These are phyloP conservation scores for Champsocephalus gunnari DNA, from an alignment of 2,797 vertebrate genomes.

Conservation along the genomic window DNA sequence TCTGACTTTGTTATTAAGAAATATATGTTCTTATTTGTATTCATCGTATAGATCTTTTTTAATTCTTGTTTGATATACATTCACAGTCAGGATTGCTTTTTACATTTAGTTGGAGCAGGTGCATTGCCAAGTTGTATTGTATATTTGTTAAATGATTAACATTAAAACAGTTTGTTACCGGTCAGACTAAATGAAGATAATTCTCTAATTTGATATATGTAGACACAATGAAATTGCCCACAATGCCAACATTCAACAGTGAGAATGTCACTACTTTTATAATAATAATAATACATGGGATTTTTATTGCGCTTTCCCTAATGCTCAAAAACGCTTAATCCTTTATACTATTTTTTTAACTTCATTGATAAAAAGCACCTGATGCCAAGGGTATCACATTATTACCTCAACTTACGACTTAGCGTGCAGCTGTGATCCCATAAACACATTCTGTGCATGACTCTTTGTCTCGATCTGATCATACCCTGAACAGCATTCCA, in stretches of 20 bases:
- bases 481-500: slow-evolving; percentile 45
- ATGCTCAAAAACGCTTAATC: too few species aligned
- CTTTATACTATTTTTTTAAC: background rate
- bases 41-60: too few species aligned
- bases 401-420: slow-evolving; percentile 31
- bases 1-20: too few species aligned
- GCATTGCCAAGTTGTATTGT: too few species aligned
- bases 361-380: background rate
- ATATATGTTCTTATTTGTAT: too few species aligned
- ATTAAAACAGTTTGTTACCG: too few species aligned
- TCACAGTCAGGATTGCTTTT: too few species aligned
- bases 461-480: slow-evolving; percentile 27
- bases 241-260: background rate
- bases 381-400: slow-evolving; percentile 4
- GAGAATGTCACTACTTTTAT: slow-evolving; percentile 4
- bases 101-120: too few species aligned
- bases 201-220: background rate
- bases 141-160: too few species aligned
- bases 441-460: slow-evolving; percentile 17
- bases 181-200: background rate
- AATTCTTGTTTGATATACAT: too few species aligned
- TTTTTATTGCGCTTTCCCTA: too few species aligned
- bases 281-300: too few species aligned
- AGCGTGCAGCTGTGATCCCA: slow-evolving; percentile 15
- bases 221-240: slow-evolving; percentile 4